Evolutionary conservation across 2,113 vertebrate species (phyloP).

Genomic region (Neolamprologus variostigma): DNA sequence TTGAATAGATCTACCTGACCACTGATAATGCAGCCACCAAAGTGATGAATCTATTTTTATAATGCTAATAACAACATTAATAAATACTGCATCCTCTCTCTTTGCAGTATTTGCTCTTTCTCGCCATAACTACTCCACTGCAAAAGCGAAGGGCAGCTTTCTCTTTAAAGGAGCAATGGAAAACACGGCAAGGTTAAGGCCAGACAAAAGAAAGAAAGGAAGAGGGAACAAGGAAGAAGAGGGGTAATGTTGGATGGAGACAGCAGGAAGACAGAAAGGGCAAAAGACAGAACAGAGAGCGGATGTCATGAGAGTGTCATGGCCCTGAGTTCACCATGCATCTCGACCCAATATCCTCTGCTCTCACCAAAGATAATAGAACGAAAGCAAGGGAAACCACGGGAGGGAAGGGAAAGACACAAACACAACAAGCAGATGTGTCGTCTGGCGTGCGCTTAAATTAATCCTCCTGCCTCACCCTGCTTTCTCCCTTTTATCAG

Average conservation of each 20-base stretch:
- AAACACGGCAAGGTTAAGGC: neutral
- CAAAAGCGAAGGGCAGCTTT: neutral
- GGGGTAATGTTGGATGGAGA: slow-evolving; percentile 28
- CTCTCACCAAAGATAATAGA: slow-evolving; percentile 56
- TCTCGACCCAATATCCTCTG: slow-evolving; percentile 69
- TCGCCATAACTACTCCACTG: neutral
- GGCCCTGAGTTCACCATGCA: slow-evolving; percentile 50
- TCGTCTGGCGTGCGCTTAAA: slow-evolving; percentile 76
- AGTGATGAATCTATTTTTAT: neutral
- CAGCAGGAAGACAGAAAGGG: slow-evolving; percentile 36
- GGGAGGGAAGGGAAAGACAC: slow-evolving; percentile 45
- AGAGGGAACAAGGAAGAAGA: neutral
- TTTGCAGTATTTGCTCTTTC: neutral
- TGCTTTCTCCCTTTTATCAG: slow-evolving; percentile 74
- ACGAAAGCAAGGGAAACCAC: slow-evolving; percentile 46
- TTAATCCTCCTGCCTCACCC: slow-evolving; percentile 75
- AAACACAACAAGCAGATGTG: slow-evolving; percentile 69
- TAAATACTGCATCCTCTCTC: neutral
- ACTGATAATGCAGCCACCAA: neutral
- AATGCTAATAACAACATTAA: neutral
- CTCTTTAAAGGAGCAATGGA: neutral
- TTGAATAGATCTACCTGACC: neutral
- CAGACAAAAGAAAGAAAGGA: neutral
- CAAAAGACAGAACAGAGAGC: slow-evolving; percentile 51
- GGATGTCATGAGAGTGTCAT: slow-evolving; percentile 67